Base-by-base conservation (phyloP, 2,113 vertebrate species). In the Tichodroma muraria region DNA sequence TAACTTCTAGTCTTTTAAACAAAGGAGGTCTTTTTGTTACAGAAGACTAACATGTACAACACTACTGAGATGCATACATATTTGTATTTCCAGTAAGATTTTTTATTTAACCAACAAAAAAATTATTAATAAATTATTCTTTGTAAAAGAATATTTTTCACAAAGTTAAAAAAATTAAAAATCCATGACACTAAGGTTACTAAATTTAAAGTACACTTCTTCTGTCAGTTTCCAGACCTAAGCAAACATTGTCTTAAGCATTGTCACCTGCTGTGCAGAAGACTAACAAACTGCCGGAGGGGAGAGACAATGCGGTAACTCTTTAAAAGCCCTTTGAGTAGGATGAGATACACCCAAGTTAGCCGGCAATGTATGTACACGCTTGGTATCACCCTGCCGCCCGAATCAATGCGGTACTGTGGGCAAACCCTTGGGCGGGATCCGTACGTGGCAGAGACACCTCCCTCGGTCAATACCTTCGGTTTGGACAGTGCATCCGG, bases 381-480 rank as follows among this genome's bases (percentile, higher is more conserved):
- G 33, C 2, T 0, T 0, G 33, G 4, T 4, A 25, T 6, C 75
- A 18, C 44, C 33, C 53, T 2, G 19, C 44, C 33, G 66, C 37
- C 6, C 53, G 25, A 30, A 44, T 24, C n/a, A 45, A 1, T 4
- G 85, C 28, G n/a, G 45, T 6, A 21, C 57, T n/a, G 38, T 0
- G 35, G 60, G 15, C 61, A 85, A 84, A 68, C 13, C 10, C 61
- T 50, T 3, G 88, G 85, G 80, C 45, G 76, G 63, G 30, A 49
- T 21, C 49, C 8, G 57, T 54, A 81, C 73, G 70, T 57, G 87
- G 81, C 79, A 68, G 10, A n/a, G 91, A 57, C 96, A 56, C 87
- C 94, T 92, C 91, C 89, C 69, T 93, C 50, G 17, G 82, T 69
- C 93, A 93, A 90, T 17, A 85, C 91, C 42, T 60, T 6, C 3